phyloP scores from a whole-genome alignment of 2,797 vertebrate genomes.

The Babyrousa celebensis region DNA sequence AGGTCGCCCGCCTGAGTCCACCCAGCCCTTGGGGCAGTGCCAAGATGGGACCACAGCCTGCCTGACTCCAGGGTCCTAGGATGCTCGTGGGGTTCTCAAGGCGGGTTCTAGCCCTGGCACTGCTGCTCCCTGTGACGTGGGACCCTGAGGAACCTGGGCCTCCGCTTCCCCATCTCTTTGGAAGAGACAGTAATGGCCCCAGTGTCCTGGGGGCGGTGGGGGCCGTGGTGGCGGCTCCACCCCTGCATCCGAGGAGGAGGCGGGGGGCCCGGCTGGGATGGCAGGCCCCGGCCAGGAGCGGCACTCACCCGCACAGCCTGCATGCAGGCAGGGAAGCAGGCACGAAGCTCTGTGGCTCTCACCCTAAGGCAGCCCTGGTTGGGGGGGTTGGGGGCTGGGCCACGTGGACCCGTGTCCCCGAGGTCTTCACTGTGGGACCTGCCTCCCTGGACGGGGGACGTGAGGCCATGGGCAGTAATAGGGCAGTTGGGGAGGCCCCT shows the following conservation, averaged over 20 bases:
- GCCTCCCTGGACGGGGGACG: rapidly evolving
- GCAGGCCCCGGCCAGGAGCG: not conserved
- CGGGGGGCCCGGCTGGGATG: rapidly evolving
- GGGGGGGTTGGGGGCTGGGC: not conserved
- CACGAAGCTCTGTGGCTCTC: not conserved
- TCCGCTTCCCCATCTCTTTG: not conserved
- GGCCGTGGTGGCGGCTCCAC: not conserved
- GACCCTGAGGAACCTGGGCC: not conserved
- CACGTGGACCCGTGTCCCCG: not conserved
- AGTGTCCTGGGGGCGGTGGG: rapidly evolving
- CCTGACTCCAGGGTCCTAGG: not conserved
- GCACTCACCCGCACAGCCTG: rapidly evolving
- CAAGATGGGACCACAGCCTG: rapidly evolving
- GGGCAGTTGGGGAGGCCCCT: not conserved
- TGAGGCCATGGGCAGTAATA: not conserved
- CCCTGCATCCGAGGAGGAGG: rapidly evolving
- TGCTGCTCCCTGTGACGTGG: rapidly evolving
- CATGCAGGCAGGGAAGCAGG: not conserved
- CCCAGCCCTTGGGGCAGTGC: rapidly evolving
- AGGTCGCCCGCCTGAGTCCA: not conserved
- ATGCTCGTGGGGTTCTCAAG: too few relatives aligned
- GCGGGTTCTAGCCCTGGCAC: too few relatives aligned
- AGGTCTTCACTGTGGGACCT: not conserved
- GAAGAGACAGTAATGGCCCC: not conserved
- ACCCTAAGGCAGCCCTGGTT: too few relatives aligned